Conservation (phyloP, 2,113 vertebrate genomes). For the Oxygymnocypris stewartii region DNA sequence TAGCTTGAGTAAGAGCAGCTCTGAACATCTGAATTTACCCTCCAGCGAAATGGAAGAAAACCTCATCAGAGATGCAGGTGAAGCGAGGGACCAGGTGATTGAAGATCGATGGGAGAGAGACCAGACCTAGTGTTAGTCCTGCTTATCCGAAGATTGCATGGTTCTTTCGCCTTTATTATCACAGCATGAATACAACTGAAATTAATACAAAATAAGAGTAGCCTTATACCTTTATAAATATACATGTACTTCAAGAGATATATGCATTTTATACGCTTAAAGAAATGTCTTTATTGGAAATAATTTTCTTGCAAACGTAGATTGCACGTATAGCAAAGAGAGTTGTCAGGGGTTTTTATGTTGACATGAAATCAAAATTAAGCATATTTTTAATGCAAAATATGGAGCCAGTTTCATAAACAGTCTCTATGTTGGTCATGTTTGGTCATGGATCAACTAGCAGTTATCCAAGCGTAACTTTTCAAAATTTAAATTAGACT, state of each 20-base stretch:
- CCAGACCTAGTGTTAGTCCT: neutral
- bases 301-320: neutral
- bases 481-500: too few relatives aligned
- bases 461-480: too few relatives aligned
- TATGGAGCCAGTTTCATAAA: neutral
- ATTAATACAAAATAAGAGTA: neutral
- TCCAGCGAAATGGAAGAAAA: constrained; percentile 31
- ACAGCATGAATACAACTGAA: neutral
- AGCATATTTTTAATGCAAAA: neutral
- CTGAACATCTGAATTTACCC: constrained; percentile 40
- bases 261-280: neutral
- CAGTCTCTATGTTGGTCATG: neutral
- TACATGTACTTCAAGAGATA: too few relatives aligned
- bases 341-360: neutral
- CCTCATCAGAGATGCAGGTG: neutral
- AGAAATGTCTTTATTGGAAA: neutral
- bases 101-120: constrained; percentile 10
- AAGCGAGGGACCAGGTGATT: neutral
- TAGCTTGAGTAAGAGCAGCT: constrained; percentile 25
- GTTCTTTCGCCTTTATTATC: neutral
- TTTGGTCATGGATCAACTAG: too few relatives aligned
- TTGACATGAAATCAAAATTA: neutral
- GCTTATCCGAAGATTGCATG: neutral
- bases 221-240: neutral
- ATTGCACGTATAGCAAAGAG: neutral